Base-by-base conservation (phyloP, 2,888 invertebrate genomes). In the Mechanitis messenoides region DNA sequence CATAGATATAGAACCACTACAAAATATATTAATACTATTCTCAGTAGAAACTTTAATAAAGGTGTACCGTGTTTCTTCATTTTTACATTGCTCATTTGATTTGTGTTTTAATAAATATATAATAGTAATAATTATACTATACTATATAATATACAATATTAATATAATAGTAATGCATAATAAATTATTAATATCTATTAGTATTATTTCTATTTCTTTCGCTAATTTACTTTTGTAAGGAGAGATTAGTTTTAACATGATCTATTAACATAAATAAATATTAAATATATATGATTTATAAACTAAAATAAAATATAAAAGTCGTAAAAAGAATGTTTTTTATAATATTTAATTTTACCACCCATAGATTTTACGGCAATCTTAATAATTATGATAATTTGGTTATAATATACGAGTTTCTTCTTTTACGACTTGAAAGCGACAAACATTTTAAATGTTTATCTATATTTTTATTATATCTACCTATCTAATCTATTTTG, bases 271-370 rank as follows among this genome's bases (percentile, higher is more conserved):
- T 9, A 20, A 20, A 31, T 50, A 11, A 50, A 31, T 50, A 42
- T 9, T 50, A 11, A 7, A 50, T 31, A 50, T 2, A 3, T 31
- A 28, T 31, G 50, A 50, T 50, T 50, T 50, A 50, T 11, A 11
- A 50, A 9, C 42, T 42, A 28, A 31, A 50, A 50, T 31, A 28
- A n/a, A 47, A 20, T 47, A 20, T 47, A 47, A 47, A 5, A 50
- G 31, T 50, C 50, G 31, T 50, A 50, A 50, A 50, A 31, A 50
- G 28, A 31, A 50, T 50, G 50, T 50, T 50, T 50, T 20, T 50
- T 50, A 50, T 50, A 50, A 50, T 50, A 50, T 28, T 50, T 28
- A 50, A 50, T 6, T 50, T 50, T 28, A 50, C 50, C 50, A 50
- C 50, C 50, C 50, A 50, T 50, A 50, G 50, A 9, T 20, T 46